phyloP scores from a whole-genome alignment of 2,888 invertebrate genomes.

The Orchesellides sinensis region DNA sequence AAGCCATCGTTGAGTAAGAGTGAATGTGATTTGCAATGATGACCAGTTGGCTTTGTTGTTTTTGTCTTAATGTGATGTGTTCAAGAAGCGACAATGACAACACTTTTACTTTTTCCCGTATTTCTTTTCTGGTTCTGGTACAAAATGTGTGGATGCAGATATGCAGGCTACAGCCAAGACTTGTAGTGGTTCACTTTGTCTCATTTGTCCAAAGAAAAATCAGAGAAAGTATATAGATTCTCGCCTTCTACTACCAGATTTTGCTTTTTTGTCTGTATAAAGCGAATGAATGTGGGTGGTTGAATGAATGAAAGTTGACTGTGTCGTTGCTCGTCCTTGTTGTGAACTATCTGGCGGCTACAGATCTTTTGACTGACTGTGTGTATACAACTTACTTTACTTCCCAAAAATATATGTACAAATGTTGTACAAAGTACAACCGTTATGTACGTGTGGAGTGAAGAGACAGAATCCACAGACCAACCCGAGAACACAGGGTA shows the following conservation, averaged over 20 bases:
- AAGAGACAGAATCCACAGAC: not conserved
- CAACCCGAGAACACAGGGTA: slow-evolving; percentile 5
- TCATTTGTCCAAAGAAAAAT: not conserved
- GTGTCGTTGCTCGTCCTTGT: slow-evolving; percentile 8
- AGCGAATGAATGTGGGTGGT: not conserved
- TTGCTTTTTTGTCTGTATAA: not conserved
- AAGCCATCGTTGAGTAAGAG: too few relatives aligned
- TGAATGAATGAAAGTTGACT: slow-evolving; percentile 19
- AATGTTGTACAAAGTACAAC: too few relatives aligned
- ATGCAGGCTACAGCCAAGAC: not conserved
- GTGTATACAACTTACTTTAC: too few relatives aligned
- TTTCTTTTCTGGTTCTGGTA: not conserved
- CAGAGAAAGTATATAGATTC: not conserved
- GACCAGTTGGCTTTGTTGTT: not conserved
- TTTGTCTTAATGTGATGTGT: not conserved
- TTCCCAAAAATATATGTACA: too few relatives aligned
- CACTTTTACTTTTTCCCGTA: not conserved
- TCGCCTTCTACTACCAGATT: not conserved
- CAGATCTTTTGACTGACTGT: slow-evolving; percentile 53
- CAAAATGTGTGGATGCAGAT: not conserved
- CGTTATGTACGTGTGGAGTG: slow-evolving; percentile 24
- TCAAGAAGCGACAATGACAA: not conserved
- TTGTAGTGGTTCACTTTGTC: not conserved
- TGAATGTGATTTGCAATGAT: not conserved
- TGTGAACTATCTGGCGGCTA: slow-evolving; percentile 41